These are phyloP conservation scores for Neoascia interrupta DNA, from an alignment of 2,888 invertebrate species.

Conservation along the genomic window DNA sequence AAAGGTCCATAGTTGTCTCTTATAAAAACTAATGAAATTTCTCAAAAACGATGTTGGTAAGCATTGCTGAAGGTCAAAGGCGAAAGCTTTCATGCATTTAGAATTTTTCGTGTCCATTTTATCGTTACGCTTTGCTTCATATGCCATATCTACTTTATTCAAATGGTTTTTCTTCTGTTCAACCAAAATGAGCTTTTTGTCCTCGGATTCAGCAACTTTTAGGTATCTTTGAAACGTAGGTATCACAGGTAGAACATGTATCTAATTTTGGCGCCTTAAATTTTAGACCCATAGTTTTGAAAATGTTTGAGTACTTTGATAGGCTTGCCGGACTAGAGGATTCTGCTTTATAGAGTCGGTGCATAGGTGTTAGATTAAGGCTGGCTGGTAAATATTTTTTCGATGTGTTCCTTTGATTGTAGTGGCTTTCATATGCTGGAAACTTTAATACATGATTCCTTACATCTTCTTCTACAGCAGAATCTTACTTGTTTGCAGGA, in stretches of 20 bases:
- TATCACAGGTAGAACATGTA: conserved; percentile 10
- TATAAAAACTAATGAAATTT: too few species aligned
- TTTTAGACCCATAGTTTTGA: conserved; percentile 51
- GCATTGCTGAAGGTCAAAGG: conserved; percentile 52
- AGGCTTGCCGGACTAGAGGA: conserved; percentile 31
- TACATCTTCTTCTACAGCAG: conserved; percentile 17
- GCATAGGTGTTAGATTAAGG: conserved; percentile 44
- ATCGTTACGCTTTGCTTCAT: conserved; percentile 45
- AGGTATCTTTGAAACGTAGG: neutral
- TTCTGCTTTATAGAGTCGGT: conserved; percentile 27
- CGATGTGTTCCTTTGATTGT: conserved; percentile 4
- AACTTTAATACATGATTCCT: conserved; percentile 29
- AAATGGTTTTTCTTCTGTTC: conserved; percentile 11
- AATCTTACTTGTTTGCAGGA: conserved; percentile 15
- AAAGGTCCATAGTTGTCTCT: too few species aligned
- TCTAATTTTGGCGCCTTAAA: conserved; percentile 40
- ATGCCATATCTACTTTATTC: conserved; percentile 27
- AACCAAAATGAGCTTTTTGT: neutral
- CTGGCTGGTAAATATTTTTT: conserved; percentile 33
- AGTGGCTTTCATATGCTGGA: conserved; percentile 35
- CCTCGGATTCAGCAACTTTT: neutral
- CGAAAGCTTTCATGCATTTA: conserved; percentile 21
- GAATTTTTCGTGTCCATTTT: conserved; percentile 29
- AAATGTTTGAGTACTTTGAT: conserved; percentile 53
- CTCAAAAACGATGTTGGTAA: too few species aligned